phyloP scores from a whole-genome alignment of 2,797 vertebrate species.

The Ctenopoma kingsleyae region DNA sequence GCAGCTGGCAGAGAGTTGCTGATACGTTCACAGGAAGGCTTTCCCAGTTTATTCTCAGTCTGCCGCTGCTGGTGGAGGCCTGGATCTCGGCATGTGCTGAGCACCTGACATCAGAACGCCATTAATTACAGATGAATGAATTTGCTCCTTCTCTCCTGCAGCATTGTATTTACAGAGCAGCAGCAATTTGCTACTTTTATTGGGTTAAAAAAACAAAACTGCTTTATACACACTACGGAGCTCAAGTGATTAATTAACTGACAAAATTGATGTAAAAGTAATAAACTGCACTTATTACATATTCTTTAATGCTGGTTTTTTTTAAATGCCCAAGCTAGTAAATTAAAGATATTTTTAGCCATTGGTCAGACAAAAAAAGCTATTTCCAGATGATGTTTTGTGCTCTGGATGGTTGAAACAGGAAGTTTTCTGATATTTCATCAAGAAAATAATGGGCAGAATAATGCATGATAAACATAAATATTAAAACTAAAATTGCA shows the following conservation, averaged over 20 bases:
- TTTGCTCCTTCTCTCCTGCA: background rate
- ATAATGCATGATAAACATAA: background rate
- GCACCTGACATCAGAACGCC: slow-evolving; percentile 48
- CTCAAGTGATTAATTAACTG: background rate
- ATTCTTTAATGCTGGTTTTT: background rate
- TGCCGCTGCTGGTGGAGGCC: slow-evolving; percentile 35
- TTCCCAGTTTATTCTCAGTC: slow-evolving; percentile 52
- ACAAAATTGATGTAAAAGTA: background rate
- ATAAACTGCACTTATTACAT: background rate
- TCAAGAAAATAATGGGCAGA: background rate
- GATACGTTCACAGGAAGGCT: slow-evolving; percentile 58
- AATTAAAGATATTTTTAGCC: background rate
- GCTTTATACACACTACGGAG: background rate
- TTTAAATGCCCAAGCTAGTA: background rate
- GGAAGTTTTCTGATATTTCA: background rate
- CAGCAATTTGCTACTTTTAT: background rate
- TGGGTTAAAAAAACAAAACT: background rate
- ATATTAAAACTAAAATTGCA: background rate
- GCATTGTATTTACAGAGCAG: slow-evolving; percentile 7
- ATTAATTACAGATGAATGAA: slow-evolving; percentile 52
- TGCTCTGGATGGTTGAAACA: background rate
- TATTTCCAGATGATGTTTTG: background rate
- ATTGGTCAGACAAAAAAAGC: background rate
- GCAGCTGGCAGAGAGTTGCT: slow-evolving; percentile 69
- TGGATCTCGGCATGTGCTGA: slow-evolving; percentile 21